Evolutionary conservation across 2,797 vertebrate genomes (phyloP).

Genomic region (Paratrypauchen microcephalus): DNA sequence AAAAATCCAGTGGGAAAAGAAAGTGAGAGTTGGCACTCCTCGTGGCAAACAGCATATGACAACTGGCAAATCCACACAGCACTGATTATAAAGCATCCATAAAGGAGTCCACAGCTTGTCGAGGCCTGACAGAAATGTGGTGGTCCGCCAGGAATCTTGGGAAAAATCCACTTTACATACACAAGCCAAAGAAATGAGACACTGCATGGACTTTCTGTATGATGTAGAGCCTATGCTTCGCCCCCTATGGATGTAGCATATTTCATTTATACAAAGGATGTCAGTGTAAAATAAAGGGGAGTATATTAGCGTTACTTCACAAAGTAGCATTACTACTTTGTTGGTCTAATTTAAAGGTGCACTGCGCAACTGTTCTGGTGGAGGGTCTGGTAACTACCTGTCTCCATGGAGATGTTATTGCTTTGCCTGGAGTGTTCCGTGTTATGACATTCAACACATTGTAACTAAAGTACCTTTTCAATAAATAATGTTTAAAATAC

Average conservation of each 20-base stretch:
- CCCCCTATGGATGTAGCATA: neutral
- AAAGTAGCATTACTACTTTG: no score
- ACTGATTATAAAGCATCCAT: slow-evolving; percentile 47
- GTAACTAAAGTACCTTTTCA: no score
- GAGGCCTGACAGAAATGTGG: slow-evolving; percentile 25
- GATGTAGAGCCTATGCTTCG: neutral
- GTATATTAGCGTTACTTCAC: neutral
- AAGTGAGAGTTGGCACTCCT: slow-evolving; percentile 33
- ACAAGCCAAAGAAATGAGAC: slow-evolving; percentile 21
- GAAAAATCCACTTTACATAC: slow-evolving; percentile 25
- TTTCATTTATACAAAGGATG: neutral
- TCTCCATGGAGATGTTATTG: no score
- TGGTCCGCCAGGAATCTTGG: slow-evolving; percentile 26
- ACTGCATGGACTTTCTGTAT: slow-evolving; percentile 7
- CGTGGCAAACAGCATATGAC: slow-evolving; percentile 49
- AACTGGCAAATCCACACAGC: slow-evolving; percentile 41
- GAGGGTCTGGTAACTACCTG: no score
- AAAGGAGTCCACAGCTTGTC: slow-evolving; percentile 34
- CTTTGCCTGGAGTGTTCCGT: no score
- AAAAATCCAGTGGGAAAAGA: slow-evolving; percentile 37
- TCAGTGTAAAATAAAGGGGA: neutral
- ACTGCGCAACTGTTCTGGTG: no score
- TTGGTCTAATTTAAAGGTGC: neutral
- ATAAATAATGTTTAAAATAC: no score
- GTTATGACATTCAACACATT: no score